Evolutionary conservation across 1,140 invertebrate genomes (phyloP), one percentile per base, ranked within the genome.

Genomic region (Meloidogyne hapla): DNA sequence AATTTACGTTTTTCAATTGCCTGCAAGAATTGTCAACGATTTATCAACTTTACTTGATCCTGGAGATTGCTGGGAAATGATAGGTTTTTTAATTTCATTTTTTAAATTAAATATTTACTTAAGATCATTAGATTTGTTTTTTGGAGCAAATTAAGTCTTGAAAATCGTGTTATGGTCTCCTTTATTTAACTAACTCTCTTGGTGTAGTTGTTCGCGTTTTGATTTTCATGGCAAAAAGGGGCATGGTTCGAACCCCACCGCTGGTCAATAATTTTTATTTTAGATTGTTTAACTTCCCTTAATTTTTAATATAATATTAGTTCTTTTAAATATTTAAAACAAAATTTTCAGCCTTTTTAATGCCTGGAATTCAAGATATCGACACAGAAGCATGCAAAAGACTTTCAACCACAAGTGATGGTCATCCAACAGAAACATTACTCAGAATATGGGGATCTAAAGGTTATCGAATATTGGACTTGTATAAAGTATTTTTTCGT

Each of bases 311-410:
- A 18, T 38, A 13, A 21, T n/a, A n/a, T n/a, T n/a, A n/a, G n/a
- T n/a, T n/a, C n/a, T n/a, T n/a, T n/a, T n/a, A n/a, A n/a, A n/a
- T n/a, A n/a, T n/a, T n/a, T n/a, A n/a, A n/a, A n/a, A n/a, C n/a
- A n/a, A 61, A 26, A 26, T 72, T 75, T 38, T 15, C n/a, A 63
- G 26, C 70, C 2, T 23, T 71, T 72, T 23, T 65, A 45, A 82
- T 82, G 81, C 82, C 82, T 56, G 82, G 69, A 21, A 83, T 82
- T 42, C 48, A 40, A 2, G 72, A 76, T 42, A 77, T 81, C 25
- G 81, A 82, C 79, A 82, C 84, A 21, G 82, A 82, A 23, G 81
- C 71, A n/a, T 82, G 81, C 26, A 62, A 79, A 75, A 75, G 79
- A 61, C 66, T 80, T n/a, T n/a, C 21, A 13, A 2, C 4, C 5